Base-by-base conservation (phyloP, 2,888 invertebrate genomes). In the Mythimna vitellina region DNA sequence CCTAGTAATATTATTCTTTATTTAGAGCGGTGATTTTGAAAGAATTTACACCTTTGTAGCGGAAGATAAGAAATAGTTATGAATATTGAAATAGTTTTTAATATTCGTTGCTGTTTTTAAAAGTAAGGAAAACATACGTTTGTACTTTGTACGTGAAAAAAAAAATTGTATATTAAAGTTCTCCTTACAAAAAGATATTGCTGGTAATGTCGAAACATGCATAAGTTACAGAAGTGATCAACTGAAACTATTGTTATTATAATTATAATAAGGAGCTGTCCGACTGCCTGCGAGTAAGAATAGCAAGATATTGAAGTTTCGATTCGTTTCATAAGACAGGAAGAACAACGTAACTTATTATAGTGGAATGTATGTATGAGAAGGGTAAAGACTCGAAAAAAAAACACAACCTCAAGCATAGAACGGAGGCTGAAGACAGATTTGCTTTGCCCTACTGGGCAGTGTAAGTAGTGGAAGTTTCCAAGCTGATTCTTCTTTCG, bases 21-120 rank as follows among this genome's bases (percentile, higher is more conserved):
- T 2, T 29, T 20, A 7, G 20, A 51, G 14, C 60, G 60, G 25
- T 35, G n/a, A 42, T 53, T 76, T 46, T 29, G 42, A 49, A 68
- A n/a, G 35, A 38, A 51, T 38, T 10, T 6, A 49, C 54, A 49
- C 8, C 12, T 76, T 51, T 22, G 1, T 14, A 14, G 25, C 20
- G 3, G 22, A 8, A 0, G 14, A 35, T 22, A 53, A n/a, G n/a
- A 10, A 22, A 6, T 7, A 20, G 46, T 46, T 46, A 46, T 17
- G 5, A 46, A 46, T 42, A 14, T 42, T n/a, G n/a, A n/a, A n/a
- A n/a, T n/a, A n/a, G n/a, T n/a, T n/a, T n/a, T 4, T 49, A 49
- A n/a, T 51, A n/a, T 51, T 14, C 5, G 5, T 17, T 14, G 46
- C 17, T 17, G 46, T 46, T 46, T 46, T 7, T 14, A 1, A 1